Evolutionary conservation across 2,113 vertebrate genomes (phyloP), one percentile per base, ranked within the genome.

Genomic region (Eclectus roratus): DNA sequence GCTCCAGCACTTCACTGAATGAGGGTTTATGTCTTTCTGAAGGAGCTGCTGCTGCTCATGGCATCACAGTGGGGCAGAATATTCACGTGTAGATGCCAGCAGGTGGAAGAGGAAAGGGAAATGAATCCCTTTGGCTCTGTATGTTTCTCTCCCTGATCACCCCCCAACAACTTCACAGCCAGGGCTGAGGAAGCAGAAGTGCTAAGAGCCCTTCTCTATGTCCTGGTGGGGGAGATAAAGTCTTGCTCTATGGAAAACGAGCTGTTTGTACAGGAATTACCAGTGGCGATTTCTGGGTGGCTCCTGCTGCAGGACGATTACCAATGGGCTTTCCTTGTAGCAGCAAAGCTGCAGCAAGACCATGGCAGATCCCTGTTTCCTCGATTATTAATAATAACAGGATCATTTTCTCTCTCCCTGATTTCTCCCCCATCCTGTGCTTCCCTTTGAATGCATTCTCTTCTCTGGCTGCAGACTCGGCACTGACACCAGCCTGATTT

Each of bases 401-500:
- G 91, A 94, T 93, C 19, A 65, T 91, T 81, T 96, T 60, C 73
- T 91, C 56, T 33, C 88, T 49, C 70, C 37, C 44, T 12, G 78
- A 3, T 39, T 95, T 82, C 80, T 94, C 61, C 64, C 61, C 29
- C 84, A 47, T 46, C 82, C 87, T 27, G 70, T 0, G 6, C 95
- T 80, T 90, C 47, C 90, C 76, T 78, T 87, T 61, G 93, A 95
- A 96, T 94, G 95, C 95, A 94, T 96, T 88, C 85, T 46, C 84
- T 80, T 65, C 93, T 39, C 85, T 88, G 23, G 71, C 94, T 37
- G 77, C 13, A 87, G 94, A 87, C 93, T 87, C 77, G 4, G 19
- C 93, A 49, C 70, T 90, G 95, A 73, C 91, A 91, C 88, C 69
- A 76, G 87, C 73, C 96, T 96, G 95, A 97, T 97, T 97, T 97